Base-by-base conservation (phyloP, 1,140 invertebrate species). In the Holotrichia oblita region DNA sequence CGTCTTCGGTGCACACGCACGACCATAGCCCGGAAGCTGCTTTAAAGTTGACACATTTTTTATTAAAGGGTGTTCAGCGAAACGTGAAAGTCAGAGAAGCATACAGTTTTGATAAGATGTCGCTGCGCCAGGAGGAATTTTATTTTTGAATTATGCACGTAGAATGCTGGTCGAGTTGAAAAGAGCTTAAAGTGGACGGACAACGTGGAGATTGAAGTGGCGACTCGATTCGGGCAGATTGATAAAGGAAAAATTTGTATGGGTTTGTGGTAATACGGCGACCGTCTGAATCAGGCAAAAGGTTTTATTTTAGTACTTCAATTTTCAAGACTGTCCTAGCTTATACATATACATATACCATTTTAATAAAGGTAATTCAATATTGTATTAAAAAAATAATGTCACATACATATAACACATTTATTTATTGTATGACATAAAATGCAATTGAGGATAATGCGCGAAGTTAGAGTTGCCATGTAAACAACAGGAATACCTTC, bases 61-160 rank as follows among this genome's bases (percentile, higher is more conserved):
- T 69, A 74, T 74, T 40, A 74, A 74, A 20, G 73, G 40, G 17
- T 42, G 41, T 20, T 44, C 73, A 44, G 3, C 27, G 40, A 6
- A 20, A 41, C 73, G 73, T 41, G 73, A 74, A 74, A 74, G 41
- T 74, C 73, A 74, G n/a, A 20, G 73, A 74, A 34, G 73, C 73
- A 74, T 74, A n/a, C 73, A 74, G 34, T 74, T 44, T 74, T 74
- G 73, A 74, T 74, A 74, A 74, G 73, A 72, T 22, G 22, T 12
- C n/a, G n/a, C 4, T 3, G 64, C 64, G 20, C n/a, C 20, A 74
- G 34, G 17, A n/a, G 61, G 61, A 69, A 69, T 69, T 69, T 69
- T 69, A 69, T 69, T 69, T 27, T 69, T 8, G 61, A 69, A 69
- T 69, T 69, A 69, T 69, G 61, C 61, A 27, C 20, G 12, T 20